Evolutionary conservation across 2,797 vertebrate genomes (phyloP).

Genomic region (Luscinia luscinia): DNA sequence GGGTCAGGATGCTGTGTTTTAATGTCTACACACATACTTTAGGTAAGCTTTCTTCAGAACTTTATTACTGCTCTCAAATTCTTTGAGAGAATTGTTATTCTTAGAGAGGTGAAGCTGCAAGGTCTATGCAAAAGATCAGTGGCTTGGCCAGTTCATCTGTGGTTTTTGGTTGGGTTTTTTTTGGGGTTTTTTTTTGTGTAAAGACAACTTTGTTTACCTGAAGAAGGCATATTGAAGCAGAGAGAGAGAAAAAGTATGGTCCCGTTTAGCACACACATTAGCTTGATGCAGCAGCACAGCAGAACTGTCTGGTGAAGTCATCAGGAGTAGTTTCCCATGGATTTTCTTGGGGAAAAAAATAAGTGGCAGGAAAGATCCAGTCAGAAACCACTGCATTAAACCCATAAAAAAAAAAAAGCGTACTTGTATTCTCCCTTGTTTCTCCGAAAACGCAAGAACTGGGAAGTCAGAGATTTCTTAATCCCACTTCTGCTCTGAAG

Average conservation of each 20-base stretch:
- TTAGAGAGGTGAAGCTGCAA: not conserved
- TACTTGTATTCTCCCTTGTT: not conserved
- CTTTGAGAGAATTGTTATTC: not conserved
- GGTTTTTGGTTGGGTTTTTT: too few relatives aligned
- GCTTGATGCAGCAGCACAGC: not conserved
- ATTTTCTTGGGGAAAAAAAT: not conserved
- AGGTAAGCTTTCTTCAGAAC: not conserved
- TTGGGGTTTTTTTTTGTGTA: too few relatives aligned
- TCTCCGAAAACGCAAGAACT: not conserved
- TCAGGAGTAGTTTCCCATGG: not conserved
- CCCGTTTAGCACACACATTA: not conserved
- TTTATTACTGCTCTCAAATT: not conserved
- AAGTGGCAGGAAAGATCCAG: not conserved
- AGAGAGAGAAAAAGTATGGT: not conserved
- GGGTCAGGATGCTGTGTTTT: not conserved
- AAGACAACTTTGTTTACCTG: not conserved
- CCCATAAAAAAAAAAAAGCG: too few relatives aligned
- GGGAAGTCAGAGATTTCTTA: not conserved
- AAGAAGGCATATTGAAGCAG: not conserved
- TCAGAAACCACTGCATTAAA: not conserved
- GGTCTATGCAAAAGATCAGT: too few relatives aligned
- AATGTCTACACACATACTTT: not conserved
- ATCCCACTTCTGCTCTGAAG: not conserved
- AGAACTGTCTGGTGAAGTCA: not conserved
- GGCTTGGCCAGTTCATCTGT: too few relatives aligned